These are phyloP conservation scores for Eudyptes chrysolophus DNA, from an alignment of 2,113 vertebrate species.

Conservation along the genomic window DNA sequence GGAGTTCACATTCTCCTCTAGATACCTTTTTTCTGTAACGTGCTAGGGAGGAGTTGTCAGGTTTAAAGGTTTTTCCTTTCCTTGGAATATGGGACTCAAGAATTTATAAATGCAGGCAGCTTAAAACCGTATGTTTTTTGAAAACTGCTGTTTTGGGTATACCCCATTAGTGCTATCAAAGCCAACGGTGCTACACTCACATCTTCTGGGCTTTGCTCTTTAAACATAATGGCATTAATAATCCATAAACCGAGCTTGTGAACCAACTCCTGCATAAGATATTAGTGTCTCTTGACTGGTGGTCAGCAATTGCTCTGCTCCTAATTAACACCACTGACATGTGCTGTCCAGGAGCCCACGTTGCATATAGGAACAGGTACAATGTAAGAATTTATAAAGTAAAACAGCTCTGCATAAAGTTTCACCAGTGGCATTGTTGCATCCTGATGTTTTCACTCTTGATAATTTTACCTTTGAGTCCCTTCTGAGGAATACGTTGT, in stretches of 20 bases:
- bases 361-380: not conserved
- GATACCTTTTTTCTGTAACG: not conserved
- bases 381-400: not conserved
- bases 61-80: not conserved
- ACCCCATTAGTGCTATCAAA: not conserved
- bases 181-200: not conserved
- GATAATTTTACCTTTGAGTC: not conserved
- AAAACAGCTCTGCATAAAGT: not conserved
- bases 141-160: not conserved
- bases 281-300: not conserved
- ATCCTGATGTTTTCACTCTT: not conserved
- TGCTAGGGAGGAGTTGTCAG: not conserved
- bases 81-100: not conserved
- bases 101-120: not conserved
- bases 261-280: not conserved
- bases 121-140: not conserved
- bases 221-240: not conserved
- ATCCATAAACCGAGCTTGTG: not conserved
- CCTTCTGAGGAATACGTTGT: not conserved
- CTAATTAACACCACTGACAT: not conserved
- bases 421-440: rapidly evolving
- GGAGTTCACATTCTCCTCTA: not conserved
- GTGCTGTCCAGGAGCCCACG: not conserved
- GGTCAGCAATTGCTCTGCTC: not conserved
- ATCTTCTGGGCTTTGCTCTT: not conserved